A percentile compares a stretch with the other conserved stretches of the same genome.
Evolutionary conservation across 2,797 vertebrate genomes (phyloP).

Genomic region (Phataginus tricuspis): DNA sequence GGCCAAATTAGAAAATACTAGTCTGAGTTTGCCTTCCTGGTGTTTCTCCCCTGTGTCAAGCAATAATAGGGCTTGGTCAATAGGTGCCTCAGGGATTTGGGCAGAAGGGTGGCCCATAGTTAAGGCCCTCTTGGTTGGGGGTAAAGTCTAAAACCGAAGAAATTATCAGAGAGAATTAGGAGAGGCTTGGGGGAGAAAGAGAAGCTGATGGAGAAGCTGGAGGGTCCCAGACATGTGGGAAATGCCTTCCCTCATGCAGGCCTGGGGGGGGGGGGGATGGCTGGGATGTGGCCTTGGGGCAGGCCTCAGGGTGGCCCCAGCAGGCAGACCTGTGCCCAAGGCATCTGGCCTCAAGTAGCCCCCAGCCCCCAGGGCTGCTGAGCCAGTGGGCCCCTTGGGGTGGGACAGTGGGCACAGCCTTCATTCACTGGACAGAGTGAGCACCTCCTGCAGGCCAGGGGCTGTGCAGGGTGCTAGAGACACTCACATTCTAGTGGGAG

Average conservation of each 20-base stretch:
- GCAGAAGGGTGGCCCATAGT: background rate
- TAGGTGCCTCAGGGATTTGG: background rate
- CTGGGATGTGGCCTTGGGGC: background rate
- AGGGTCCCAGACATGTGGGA: background rate
- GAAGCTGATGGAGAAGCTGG: background rate
- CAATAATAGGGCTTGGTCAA: background rate
- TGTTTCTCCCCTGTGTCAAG: background rate
- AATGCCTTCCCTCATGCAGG: background rate
- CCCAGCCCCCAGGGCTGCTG: background rate
- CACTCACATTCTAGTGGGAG: background rate
- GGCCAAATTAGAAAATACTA: background rate
- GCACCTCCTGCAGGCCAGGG: background rate
- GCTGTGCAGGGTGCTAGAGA: background rate
- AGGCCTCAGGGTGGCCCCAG: background rate
- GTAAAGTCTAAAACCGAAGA: background rate
- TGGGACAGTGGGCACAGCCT: fast-evolving
- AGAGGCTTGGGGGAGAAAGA: background rate
- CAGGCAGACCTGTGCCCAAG: background rate
- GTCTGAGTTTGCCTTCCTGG: background rate
- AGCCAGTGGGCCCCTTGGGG: background rate
- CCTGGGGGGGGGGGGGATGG: background rate
- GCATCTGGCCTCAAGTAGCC: background rate
- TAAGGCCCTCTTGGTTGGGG: background rate
- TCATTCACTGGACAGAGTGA: background rate
- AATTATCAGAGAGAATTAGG: background rate